phyloP scores from a whole-genome alignment of 2,113 vertebrate genomes.

The Lophura nycthemera region DNA sequence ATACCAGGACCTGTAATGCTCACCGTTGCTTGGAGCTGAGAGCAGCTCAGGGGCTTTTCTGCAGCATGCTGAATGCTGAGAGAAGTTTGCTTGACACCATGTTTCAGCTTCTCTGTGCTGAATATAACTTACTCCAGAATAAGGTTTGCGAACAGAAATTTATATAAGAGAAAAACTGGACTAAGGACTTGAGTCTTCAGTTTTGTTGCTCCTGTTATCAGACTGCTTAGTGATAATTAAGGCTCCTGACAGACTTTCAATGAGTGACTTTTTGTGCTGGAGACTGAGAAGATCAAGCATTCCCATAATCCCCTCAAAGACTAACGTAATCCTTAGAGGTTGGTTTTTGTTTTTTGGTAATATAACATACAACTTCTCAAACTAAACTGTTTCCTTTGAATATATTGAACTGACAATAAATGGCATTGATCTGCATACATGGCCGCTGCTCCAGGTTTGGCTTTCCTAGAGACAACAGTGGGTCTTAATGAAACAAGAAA shows the following conservation, averaged over 20 bases:
- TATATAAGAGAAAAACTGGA: background rate
- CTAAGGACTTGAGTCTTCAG: background rate
- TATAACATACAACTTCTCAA: background rate
- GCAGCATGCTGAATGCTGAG: background rate
- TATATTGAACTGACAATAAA: background rate
- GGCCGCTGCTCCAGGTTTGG: background rate
- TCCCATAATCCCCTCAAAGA: background rate
- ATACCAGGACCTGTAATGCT: background rate
- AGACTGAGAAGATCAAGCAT: background rate
- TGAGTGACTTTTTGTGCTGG: background rate
- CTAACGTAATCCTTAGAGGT: background rate
- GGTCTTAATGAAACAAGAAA: background rate
- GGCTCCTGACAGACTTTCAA: background rate
- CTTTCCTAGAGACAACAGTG: background rate
- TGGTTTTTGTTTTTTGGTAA: background rate
- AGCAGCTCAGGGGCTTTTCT: background rate
- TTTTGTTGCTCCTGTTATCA: slow-evolving; percentile 31
- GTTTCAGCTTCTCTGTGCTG: slow-evolving; percentile 30
- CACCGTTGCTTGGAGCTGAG: accelerated
- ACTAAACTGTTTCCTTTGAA: background rate
- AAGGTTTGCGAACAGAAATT: background rate
- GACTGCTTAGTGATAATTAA: background rate
- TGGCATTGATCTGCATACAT: background rate
- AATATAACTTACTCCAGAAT: background rate
- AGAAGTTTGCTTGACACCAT: background rate